These are phyloP conservation scores for Sinocyclocheilus anophthalmus DNA, from an alignment of 2,113 vertebrate genomes.

Conservation along the genomic window DNA sequence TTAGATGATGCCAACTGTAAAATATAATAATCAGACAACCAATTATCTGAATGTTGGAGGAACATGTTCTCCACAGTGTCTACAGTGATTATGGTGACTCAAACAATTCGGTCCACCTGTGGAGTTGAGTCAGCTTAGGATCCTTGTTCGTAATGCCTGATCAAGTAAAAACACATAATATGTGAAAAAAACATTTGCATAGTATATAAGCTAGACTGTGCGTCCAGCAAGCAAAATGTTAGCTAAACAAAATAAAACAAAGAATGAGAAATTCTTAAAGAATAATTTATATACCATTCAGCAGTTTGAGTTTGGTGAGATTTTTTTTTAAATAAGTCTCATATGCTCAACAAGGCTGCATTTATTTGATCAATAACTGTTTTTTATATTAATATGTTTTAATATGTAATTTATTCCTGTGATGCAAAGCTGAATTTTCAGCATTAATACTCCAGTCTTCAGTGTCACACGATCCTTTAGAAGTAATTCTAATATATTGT, in stretches of 20 bases:
- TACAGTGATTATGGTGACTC: not conserved
- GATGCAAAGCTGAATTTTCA: not conserved
- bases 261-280: not conserved
- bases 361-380: not conserved
- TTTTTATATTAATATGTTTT: not conserved
- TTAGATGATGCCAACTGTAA: not conserved
- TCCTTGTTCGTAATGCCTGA: not conserved
- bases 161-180: not conserved
- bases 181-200: not conserved
- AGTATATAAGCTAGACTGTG: not conserved
- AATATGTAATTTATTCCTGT: no score
- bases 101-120: not conserved
- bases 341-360: no score
- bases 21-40: not conserved
- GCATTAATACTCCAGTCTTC: not conserved
- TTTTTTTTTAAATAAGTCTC: no score
- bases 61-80: not conserved
- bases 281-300: not conserved
- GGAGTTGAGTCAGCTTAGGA: not conserved
- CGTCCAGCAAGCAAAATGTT: not conserved
- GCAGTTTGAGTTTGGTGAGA: not conserved
- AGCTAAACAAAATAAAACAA: not conserved
- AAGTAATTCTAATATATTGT: not conserved
- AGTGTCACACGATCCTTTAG: not conserved
- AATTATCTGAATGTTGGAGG: not conserved